phyloP scores from a whole-genome alignment of 30 jellyfish, hydroid and myxozoan genomes.

The Hydractinia echinata region DNA sequence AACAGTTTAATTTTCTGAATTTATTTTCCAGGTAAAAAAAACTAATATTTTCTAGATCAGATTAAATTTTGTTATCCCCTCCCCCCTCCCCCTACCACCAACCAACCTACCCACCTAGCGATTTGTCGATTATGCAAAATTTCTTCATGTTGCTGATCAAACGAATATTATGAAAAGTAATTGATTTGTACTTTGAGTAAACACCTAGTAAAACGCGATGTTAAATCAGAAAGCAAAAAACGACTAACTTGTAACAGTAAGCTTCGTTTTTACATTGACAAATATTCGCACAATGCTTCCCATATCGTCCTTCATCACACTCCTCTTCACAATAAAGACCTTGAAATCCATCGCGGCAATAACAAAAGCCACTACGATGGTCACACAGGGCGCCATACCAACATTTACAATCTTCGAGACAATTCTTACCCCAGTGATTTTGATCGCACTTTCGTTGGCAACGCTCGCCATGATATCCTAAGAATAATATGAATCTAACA shows the following conservation, averaged over 20 bases:
- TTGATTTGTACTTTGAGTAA: too few relatives aligned
- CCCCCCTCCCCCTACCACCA: too few relatives aligned
- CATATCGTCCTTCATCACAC: conserved; percentile 53
- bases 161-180: too few relatives aligned
- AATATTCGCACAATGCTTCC: conserved; percentile 56
- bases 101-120: too few relatives aligned
- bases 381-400: conserved; percentile 67
- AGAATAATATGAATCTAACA: neutral
- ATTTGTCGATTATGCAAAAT: too few relatives aligned
- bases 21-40: too few relatives aligned
- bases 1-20: too few relatives aligned
- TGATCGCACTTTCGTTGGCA: conserved; percentile 22
- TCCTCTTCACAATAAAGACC: conserved; percentile 68
- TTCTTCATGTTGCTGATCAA: too few relatives aligned
- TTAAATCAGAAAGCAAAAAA: neutral
- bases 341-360: conserved; percentile 76
- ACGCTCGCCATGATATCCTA: conserved; percentile 26
- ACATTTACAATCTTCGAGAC: conserved; percentile 56
- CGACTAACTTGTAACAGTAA: conserved; percentile 52
- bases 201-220: too few relatives aligned
- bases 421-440: conserved; percentile 78
- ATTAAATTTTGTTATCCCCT: too few relatives aligned
- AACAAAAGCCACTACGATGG: conserved; percentile 79
- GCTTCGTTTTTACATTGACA: conserved; percentile 78
- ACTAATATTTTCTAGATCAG: too few relatives aligned